These are phyloP conservation scores for Liopterus haemorrhoidalis DNA, from an alignment of 2,888 invertebrate species.

Conservation along the genomic window DNA sequence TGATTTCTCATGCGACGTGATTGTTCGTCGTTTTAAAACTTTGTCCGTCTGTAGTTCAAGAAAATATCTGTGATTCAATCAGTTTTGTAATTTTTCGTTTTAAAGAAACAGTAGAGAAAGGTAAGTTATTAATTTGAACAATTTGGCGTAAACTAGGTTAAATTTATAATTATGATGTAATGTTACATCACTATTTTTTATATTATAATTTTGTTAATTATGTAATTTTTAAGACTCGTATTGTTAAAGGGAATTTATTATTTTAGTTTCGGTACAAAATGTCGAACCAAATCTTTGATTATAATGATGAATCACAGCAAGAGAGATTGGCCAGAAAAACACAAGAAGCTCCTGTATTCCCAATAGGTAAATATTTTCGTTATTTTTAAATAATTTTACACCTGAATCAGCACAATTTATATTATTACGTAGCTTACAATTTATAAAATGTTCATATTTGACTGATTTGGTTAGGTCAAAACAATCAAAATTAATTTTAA, in stretches of 20 bases:
- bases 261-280: constrained; percentile 39
- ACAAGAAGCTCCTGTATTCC: constrained; percentile 67
- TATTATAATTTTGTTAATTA: background rate
- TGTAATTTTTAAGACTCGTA: background rate
- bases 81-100: too few relatives aligned
- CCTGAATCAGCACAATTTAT: too few relatives aligned
- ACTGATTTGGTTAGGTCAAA: too few relatives aligned
- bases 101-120: too few relatives aligned
- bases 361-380: constrained; percentile 55
- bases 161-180: background rate
- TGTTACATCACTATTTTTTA: constrained; percentile 9
- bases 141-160: background rate
- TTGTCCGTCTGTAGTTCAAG: too few relatives aligned
- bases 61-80: too few relatives aligned
- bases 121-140: too few relatives aligned
- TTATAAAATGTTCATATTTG: too few relatives aligned
- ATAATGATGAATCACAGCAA: constrained; percentile 52
- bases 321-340: constrained; percentile 59
- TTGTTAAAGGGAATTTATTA: background rate
- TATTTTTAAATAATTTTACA: background rate
- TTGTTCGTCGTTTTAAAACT: too few relatives aligned
- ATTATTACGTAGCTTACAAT: background rate
- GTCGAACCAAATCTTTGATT: constrained; percentile 47
- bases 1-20: too few relatives aligned
- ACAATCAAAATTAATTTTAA: constrained; percentile 1